phyloP scores from a whole-genome alignment of 2,888 invertebrate species.

The Tanypteryx hageni region DNA sequence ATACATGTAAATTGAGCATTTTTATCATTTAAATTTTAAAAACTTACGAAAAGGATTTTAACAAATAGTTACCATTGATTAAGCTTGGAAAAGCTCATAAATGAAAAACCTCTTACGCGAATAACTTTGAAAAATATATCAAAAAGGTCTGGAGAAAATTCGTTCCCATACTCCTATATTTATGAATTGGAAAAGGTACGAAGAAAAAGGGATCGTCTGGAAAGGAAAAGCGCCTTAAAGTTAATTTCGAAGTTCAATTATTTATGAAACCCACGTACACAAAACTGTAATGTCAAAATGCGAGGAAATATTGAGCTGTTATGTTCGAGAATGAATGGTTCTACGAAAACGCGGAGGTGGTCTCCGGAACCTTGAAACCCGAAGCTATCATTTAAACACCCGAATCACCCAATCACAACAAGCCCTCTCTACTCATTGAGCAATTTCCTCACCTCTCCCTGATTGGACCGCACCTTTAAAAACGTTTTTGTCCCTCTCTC shows the following conservation, averaged over 20 bases:
- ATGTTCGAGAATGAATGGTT: neutral
- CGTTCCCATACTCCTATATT: too few relatives aligned
- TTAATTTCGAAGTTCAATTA: conserved; percentile 37
- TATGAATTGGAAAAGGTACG: too few relatives aligned
- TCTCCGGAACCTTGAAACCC: neutral
- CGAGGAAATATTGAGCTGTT: conserved; percentile 44
- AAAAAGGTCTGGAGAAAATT: too few relatives aligned
- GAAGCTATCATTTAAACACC: conserved; percentile 36
- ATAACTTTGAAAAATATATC: too few relatives aligned
- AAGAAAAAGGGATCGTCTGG: neutral
- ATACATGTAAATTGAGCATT: too few relatives aligned
- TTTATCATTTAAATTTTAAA: too few relatives aligned
- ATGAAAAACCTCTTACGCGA: too few relatives aligned
- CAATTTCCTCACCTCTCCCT: conserved; percentile 50
- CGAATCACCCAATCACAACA: conserved; percentile 47
- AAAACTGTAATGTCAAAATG: conserved; percentile 27
- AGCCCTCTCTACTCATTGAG: conserved; percentile 44
- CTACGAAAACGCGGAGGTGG: conserved; percentile 7
- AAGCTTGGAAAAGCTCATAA: too few relatives aligned
- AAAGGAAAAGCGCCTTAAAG: neutral
- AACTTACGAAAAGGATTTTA: too few relatives aligned
- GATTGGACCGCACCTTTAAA: conserved; percentile 49
- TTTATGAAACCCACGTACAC: conserved; percentile 10
- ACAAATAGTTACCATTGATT: too few relatives aligned
- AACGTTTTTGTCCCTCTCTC: neutral